A percentile compares a stretch with the other conserved stretches of the same genome.
Conservation (phyloP, 2,797 vertebrate genomes). For the Chrysocyon brachyurus region DNA sequence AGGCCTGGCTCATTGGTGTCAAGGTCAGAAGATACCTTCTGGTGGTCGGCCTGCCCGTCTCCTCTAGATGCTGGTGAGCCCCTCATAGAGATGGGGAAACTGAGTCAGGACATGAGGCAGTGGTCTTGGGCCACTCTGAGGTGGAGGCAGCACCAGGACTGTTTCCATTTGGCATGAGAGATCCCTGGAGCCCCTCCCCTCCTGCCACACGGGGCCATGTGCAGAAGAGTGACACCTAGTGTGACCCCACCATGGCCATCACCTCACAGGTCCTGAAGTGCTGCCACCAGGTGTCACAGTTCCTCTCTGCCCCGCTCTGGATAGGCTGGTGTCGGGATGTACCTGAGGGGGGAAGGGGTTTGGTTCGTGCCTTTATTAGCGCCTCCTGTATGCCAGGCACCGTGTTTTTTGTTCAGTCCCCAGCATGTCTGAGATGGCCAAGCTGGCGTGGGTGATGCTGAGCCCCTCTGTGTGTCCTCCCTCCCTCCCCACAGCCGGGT, state of each 20-base stretch:
- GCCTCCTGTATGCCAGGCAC: background rate
- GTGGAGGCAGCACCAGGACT: background rate
- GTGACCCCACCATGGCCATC: fast-evolving
- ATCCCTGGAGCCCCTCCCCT: background rate
- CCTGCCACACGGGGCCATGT: fast-evolving
- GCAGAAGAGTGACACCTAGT: background rate
- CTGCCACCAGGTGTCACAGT: background rate
- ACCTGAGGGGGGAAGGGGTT: background rate
- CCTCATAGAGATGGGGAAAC: background rate
- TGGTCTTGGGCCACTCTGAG: background rate
- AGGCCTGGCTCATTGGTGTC: background rate
- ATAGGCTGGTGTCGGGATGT: background rate
- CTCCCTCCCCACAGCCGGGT: background rate
- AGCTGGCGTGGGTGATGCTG: background rate
- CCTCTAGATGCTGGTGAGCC: background rate
- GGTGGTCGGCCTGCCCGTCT: background rate
- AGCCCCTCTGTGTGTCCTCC: background rate
- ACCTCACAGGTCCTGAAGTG: background rate
- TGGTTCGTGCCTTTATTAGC: background rate
- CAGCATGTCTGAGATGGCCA: background rate
- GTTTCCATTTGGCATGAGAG: background rate
- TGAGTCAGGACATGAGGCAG: background rate
- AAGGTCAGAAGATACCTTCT: background rate
- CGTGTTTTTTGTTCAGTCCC: background rate
- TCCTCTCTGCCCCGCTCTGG: background rate